A percentile compares a stretch with the other conserved stretches of the same genome.
These are phyloP conservation scores for Forbesichthys agassizii DNA, from an alignment of 2,113 vertebrate species.

Conservation along the genomic window DNA sequence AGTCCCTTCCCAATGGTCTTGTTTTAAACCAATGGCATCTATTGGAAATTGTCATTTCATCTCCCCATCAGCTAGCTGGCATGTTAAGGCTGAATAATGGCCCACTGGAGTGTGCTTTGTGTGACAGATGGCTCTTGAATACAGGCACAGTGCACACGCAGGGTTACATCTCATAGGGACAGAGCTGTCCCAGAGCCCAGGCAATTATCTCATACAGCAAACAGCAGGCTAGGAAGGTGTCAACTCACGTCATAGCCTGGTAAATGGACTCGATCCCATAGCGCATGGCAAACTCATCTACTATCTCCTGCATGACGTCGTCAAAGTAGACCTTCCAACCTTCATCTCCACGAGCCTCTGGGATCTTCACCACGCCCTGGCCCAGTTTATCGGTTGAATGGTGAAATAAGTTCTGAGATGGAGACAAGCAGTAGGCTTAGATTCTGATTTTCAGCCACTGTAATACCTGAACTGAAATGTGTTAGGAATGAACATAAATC, in stretches of 20 bases:
- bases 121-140: conserved; percentile 41
- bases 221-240: background rate
- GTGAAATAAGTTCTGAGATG: conserved; percentile 92
- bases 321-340: conserved; percentile 98
- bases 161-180: conserved; percentile 29
- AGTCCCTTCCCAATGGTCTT: conserved; percentile 4
- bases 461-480: too few species aligned
- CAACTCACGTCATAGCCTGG: conserved; percentile 97
- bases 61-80: conserved; percentile 17
- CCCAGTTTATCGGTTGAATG: conserved; percentile 90
- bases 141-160: conserved; percentile 33
- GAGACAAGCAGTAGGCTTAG: conserved; percentile 20
- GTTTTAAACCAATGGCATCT: conserved; percentile 17
- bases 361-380: conserved; percentile 88
- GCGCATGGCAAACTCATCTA: conserved; percentile 98
- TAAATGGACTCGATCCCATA: conserved; percentile 98
- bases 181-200: conserved; percentile 24
- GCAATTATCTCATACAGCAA: conserved; percentile 25
- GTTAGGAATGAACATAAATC: too few species aligned
- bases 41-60: conserved; percentile 25
- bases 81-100: conserved; percentile 42
- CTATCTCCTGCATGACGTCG: conserved; percentile 93
- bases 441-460: too few species aligned
- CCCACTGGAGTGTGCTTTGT: conserved; percentile 22
- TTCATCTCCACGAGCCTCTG: conserved; percentile 92